Evolutionary conservation across 1,140 invertebrate genomes (phyloP).

Genomic region (Halesus radiatus): DNA sequence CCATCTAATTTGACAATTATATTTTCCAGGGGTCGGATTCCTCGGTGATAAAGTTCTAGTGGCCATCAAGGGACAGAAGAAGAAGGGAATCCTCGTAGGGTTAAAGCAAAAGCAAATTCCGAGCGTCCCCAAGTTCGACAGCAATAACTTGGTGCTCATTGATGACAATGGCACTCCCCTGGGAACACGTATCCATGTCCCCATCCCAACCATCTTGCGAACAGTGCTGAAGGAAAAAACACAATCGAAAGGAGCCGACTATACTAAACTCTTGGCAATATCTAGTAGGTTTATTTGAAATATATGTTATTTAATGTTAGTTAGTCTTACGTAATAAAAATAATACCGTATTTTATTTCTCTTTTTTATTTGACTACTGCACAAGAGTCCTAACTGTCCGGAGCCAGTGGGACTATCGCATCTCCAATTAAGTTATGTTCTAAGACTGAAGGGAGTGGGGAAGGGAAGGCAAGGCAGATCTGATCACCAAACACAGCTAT

Average conservation of each 20-base stretch:
- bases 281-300: conserved; percentile 90
- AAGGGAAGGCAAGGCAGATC: too few relatives aligned
- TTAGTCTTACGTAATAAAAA: conserved; percentile 12
- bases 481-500: too few relatives aligned
- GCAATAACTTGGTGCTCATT: conserved; percentile 96
- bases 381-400: too few relatives aligned
- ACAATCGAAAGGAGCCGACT: conserved; percentile 88
- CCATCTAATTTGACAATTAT: neutral
- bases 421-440: too few relatives aligned
- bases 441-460: too few relatives aligned
- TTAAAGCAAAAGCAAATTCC: conserved; percentile 86
- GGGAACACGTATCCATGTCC: conserved; percentile 94
- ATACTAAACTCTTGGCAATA: conserved; percentile 95
- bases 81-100: conserved; percentile 95
- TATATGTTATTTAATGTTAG: neutral
- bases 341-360: too few relatives aligned
- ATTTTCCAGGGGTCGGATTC: conserved; percentile 67
- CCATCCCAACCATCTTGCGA: conserved; percentile 93
- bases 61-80: conserved; percentile 97
- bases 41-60: conserved; percentile 91
- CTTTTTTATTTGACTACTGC: too few relatives aligned
- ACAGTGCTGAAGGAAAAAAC: conserved; percentile 88
- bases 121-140: conserved; percentile 94
- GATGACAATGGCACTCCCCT: conserved; percentile 94
- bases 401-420: too few relatives aligned